phyloP scores from a whole-genome alignment of 2,888 invertebrate genomes.

The Drosophila hamatofila region DNA sequence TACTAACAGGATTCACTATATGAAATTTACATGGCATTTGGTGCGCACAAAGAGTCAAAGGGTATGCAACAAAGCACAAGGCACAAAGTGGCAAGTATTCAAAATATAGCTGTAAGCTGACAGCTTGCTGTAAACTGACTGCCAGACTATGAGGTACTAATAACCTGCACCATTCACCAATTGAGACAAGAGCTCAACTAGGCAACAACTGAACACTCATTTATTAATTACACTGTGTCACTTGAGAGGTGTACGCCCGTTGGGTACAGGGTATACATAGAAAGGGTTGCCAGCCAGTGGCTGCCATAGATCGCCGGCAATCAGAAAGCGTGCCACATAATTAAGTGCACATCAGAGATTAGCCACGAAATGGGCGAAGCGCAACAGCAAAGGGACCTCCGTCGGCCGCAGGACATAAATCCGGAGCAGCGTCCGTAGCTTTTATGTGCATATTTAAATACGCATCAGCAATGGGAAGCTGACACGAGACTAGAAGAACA shows the following conservation, averaged over 20 bases:
- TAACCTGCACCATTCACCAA: neutral
- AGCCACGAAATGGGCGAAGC: constrained; percentile 53
- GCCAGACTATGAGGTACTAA: constrained; percentile 8
- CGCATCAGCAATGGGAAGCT: constrained; percentile 58
- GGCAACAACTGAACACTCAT: neutral
- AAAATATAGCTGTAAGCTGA: constrained; percentile 14
- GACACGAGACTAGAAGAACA: constrained; percentile 20
- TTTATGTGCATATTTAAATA: constrained; percentile 77
- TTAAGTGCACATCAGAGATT: constrained; percentile 79
- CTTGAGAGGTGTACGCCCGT: neutral
- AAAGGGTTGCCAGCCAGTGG: constrained; percentile 32
- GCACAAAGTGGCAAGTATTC: constrained; percentile 5
- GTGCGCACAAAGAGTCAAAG: constrained; percentile 28
- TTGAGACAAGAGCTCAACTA: neutral
- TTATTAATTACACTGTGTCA: neutral
- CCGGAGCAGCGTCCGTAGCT: constrained; percentile 36
- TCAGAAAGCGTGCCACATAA: constrained; percentile 71
- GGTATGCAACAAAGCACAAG: constrained; percentile 13
- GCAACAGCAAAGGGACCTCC: constrained; percentile 24
- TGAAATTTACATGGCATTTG: constrained; percentile 61
- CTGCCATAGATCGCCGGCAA: constrained; percentile 51
- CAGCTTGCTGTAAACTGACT: neutral
- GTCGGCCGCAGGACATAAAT: constrained; percentile 51
- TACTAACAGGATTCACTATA: constrained; percentile 65
- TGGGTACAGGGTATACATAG: constrained; percentile 2